These are phyloP conservation scores for Andrena hattorfiana DNA, from an alignment of 2,888 invertebrate species.

Conservation along the genomic window DNA sequence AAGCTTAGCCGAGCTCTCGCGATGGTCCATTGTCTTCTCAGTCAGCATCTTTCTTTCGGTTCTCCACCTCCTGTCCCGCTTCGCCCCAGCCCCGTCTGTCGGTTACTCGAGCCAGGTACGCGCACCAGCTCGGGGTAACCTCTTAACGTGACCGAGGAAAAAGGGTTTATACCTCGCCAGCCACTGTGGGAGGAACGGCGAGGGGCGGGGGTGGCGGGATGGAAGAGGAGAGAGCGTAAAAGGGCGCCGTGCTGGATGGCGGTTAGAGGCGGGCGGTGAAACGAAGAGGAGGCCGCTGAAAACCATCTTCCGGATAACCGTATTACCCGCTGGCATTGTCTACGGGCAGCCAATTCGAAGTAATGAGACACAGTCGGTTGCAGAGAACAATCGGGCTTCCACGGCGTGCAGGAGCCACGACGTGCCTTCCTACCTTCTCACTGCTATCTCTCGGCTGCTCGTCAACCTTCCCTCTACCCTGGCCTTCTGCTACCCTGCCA, in stretches of 20 bases:
- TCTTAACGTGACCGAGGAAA: slow-evolving; percentile 54
- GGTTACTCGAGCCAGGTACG: slow-evolving; percentile 7
- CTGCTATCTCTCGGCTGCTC: slow-evolving; percentile 54
- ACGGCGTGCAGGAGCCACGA: slow-evolving; percentile 70
- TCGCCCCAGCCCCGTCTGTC: slow-evolving; percentile 3
- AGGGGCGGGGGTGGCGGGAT: slow-evolving; percentile 2
- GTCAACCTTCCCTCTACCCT: slow-evolving; percentile 55
- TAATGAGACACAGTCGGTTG: slow-evolving; percentile 83
- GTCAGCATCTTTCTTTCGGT: slow-evolving; percentile 57
- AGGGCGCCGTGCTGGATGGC: slow-evolving; percentile 54
- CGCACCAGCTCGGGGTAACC: slow-evolving; percentile 32
- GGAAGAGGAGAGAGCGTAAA: slow-evolving; percentile 49
- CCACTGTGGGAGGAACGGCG: neutral
- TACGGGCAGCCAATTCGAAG: slow-evolving; percentile 83
- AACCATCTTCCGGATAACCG: slow-evolving; percentile 80
- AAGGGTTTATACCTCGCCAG: slow-evolving; percentile 59
- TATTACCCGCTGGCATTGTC: slow-evolving; percentile 82
- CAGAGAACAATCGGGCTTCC: slow-evolving; percentile 82
- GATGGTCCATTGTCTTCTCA: slow-evolving; percentile 62
- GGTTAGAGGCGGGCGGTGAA: slow-evolving; percentile 45
- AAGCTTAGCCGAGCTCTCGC: slow-evolving; percentile 25
- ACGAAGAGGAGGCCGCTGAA: slow-evolving; percentile 72
- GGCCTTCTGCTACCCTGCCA: slow-evolving; percentile 27
- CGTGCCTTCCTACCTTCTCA: slow-evolving; percentile 72
- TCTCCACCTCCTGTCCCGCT: slow-evolving; percentile 21